Evolutionary conservation across 2,113 vertebrate genomes (phyloP).

Genomic region (Cheilinus undulatus): DNA sequence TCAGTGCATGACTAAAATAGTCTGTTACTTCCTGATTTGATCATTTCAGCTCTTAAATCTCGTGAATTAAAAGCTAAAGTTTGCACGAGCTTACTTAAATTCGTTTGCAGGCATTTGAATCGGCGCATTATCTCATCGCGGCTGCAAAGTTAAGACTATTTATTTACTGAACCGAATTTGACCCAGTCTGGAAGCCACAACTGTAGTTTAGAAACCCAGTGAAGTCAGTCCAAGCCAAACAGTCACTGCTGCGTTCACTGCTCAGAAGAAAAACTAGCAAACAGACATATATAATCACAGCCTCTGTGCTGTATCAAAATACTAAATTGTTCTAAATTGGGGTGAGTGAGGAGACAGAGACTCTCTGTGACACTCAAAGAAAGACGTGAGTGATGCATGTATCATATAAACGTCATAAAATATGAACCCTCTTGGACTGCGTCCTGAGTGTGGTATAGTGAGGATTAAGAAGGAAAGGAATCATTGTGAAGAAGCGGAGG

Average conservation of each 20-base stretch:
- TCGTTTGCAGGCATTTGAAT: constrained; percentile 43
- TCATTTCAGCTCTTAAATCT: constrained; percentile 26
- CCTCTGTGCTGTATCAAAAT: constrained; percentile 53
- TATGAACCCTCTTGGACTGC: constrained; percentile 27
- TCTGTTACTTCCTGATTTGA: constrained; percentile 15
- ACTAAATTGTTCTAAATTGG: constrained; percentile 27
- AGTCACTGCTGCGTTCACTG: constrained; percentile 49
- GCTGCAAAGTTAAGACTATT: constrained; percentile 56
- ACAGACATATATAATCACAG: constrained; percentile 67
- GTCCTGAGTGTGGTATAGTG: constrained; percentile 38
- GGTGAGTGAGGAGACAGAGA: constrained; percentile 26
- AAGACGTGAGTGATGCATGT: constrained; percentile 24
- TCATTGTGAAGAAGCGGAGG: constrained; percentile 73
- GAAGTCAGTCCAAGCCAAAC: constrained; percentile 72
- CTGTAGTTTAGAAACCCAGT: constrained; percentile 65
- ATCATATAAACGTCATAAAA: constrained; percentile 47
- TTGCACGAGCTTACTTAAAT: constrained; percentile 51
- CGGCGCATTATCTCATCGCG: constrained; percentile 47
- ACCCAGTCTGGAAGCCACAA: constrained; percentile 62
- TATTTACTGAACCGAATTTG: constrained; percentile 74
- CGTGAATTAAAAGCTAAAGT: constrained; percentile 22
- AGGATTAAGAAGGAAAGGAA: constrained; percentile 67
- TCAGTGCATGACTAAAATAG: constrained; percentile 10
- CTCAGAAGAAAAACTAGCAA: constrained; percentile 55
- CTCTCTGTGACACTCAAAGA: constrained; percentile 11